These are phyloP conservation scores for Ecdyonurus torrentis DNA, from an alignment of 2,888 invertebrate genomes.

Conservation along the genomic window DNA sequence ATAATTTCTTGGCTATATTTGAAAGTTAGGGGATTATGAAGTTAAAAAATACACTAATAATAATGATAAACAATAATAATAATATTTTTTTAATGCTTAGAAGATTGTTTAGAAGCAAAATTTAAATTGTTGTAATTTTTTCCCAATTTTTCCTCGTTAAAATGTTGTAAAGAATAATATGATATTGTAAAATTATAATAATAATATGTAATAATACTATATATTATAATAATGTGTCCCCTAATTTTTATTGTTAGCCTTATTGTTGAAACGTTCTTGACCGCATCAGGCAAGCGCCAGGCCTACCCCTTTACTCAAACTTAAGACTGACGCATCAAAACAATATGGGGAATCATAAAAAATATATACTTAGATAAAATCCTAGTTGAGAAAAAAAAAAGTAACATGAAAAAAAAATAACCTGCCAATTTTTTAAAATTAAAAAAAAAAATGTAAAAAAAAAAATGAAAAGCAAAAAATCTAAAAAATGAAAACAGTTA, in stretches of 20 bases:
- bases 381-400: constrained; percentile 3
- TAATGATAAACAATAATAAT: too few species aligned
- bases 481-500: constrained; percentile 5
- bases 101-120: too few species aligned
- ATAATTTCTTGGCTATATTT: neutral
- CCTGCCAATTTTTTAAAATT: constrained; percentile 6
- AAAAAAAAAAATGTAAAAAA: too few species aligned
- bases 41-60: too few species aligned
- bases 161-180: too few species aligned
- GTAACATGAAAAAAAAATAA: constrained; percentile 7
- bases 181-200: too few species aligned
- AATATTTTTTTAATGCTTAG: too few species aligned
- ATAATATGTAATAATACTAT: too few species aligned
- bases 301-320: constrained; percentile 9
- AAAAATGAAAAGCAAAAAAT: too few species aligned
- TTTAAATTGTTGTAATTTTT: too few species aligned
- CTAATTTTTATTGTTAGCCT: neutral
- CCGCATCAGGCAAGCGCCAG: constrained; percentile 6
- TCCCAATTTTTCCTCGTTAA: too few species aligned
- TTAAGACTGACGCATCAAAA: constrained; percentile 10
- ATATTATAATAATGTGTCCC: too few species aligned
- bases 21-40: neutral
- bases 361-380: constrained; percentile 1
- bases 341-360: constrained; percentile 6
- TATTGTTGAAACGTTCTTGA: neutral